Conservation (phyloP, 2,888 invertebrate genomes). For the Eilema griseolum region DNA sequence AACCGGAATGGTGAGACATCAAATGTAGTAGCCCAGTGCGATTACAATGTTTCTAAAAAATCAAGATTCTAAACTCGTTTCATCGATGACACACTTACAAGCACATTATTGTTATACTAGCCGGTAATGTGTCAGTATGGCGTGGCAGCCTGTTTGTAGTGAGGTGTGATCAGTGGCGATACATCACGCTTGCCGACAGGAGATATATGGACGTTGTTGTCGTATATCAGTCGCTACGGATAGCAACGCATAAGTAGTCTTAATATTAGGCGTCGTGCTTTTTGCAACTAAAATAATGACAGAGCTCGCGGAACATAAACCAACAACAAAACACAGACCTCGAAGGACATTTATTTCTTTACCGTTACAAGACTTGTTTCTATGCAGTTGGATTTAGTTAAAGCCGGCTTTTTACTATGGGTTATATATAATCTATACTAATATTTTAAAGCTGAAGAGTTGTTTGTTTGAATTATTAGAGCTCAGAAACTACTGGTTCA, state of each 20-base stretch:
- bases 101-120: conserved; percentile 20
- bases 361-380: conserved; percentile 6
- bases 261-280: conserved; percentile 45
- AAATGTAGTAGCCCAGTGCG: not conserved
- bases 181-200: conserved; percentile 67
- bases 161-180: conserved; percentile 69
- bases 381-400: not conserved
- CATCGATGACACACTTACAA: conserved; percentile 13
- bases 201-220: conserved; percentile 73
- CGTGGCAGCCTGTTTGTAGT: conserved; percentile 63
- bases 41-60: not conserved
- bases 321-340: conserved; percentile 26
- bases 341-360: conserved; percentile 12
- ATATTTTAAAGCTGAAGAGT: too few relatives aligned
- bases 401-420: not conserved
- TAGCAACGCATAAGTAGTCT: conserved; percentile 53
- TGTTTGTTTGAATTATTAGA: too few relatives aligned
- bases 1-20: not conserved
- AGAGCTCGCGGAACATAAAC: not conserved
- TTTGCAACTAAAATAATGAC: conserved; percentile 43
- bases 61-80: conserved; percentile 17
- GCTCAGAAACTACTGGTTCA: too few relatives aligned
- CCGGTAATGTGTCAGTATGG: conserved; percentile 56
- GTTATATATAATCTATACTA: not conserved
- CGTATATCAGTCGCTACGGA: conserved; percentile 66